Conservation (phyloP, 2,888 invertebrate species). For the Chloroclysta siterata region DNA sequence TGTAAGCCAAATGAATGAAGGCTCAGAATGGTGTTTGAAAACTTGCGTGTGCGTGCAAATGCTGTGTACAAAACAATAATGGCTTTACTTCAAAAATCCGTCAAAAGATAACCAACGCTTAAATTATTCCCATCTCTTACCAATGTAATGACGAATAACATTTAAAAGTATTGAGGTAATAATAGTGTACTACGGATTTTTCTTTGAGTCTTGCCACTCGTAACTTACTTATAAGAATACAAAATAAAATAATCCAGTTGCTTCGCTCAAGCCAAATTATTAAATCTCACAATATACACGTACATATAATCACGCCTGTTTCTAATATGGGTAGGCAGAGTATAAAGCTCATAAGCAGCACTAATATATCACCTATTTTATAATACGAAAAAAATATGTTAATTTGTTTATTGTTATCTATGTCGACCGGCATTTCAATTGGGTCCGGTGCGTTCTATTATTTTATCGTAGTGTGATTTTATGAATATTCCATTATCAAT, state of each 20-base stretch:
- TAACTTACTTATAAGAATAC: constrained; percentile 1
- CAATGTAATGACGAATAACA: background rate
- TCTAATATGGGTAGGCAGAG: no score
- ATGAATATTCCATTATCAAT: constrained; percentile 46
- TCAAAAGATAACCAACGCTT: background rate
- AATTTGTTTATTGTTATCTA: constrained; percentile 36
- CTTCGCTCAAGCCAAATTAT: constrained; percentile 33
- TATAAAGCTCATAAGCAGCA: no score
- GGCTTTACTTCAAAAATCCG: background rate
- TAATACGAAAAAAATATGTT: constrained; percentile 34
- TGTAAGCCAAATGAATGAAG: constrained; percentile 35
- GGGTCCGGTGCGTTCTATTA: constrained; percentile 37
- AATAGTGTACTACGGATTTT: no score
- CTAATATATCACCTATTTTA: constrained; percentile 58
- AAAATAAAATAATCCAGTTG: constrained; percentile 12
- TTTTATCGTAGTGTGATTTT: constrained; percentile 44
- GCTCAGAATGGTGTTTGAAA: constrained; percentile 17
- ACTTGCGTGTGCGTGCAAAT: constrained; percentile 49
- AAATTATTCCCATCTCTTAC: background rate
- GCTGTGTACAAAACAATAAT: constrained; percentile 58
- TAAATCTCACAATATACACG: background rate
- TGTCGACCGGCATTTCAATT: constrained; percentile 28
- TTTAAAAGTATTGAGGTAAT: no score
- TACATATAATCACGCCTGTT: no score
- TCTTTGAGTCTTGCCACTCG: no score